phyloP scores from a whole-genome alignment of 37 sponge, comb jelly and placozoan genomes.

The Haliclona indistincta region DNA sequence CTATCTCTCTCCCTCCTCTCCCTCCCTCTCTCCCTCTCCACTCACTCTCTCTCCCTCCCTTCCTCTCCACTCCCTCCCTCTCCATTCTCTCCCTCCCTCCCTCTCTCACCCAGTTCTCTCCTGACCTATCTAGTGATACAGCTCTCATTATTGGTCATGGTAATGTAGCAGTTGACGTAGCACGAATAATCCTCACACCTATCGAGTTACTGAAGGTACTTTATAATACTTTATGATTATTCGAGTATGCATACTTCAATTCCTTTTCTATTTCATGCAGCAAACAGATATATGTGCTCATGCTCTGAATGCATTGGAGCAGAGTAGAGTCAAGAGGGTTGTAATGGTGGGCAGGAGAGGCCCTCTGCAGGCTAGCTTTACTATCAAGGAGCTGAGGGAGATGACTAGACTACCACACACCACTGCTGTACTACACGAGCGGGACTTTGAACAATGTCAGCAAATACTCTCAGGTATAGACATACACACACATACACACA shows the following conservation, averaged over 20 bases:
- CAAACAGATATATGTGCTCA: conserved; percentile 89
- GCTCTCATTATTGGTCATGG: conserved; percentile 94
- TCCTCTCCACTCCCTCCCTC: background rate
- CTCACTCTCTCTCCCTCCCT: background rate
- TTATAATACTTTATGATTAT: background rate
- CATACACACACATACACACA: too few species aligned
- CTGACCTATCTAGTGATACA: conserved; percentile 80
- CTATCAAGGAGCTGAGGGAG: conserved; percentile 96
- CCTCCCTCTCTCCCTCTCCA: background rate
- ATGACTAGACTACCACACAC: conserved; percentile 81
- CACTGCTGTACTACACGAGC: conserved; percentile 18
- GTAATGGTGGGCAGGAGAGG: conserved; percentile 91
- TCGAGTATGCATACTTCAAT: background rate
- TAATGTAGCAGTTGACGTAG: conserved; percentile 98
- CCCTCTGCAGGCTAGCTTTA: conserved; percentile 88
- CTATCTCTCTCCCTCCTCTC: background rate
- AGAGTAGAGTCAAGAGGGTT: conserved; percentile 77
- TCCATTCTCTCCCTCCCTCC: background rate
- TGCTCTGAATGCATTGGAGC: conserved; percentile 74
- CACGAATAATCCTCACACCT: conserved; percentile 87
- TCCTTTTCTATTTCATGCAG: conserved; percentile 9
- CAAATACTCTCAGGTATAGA: conserved; percentile 12
- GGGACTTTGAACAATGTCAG: conserved; percentile 55
- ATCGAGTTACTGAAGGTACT: conserved; percentile 61
- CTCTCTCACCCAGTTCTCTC: conserved; percentile 48